Base-by-base conservation (phyloP, 2,888 invertebrate genomes). In the Iphiclides podalirius region DNA sequence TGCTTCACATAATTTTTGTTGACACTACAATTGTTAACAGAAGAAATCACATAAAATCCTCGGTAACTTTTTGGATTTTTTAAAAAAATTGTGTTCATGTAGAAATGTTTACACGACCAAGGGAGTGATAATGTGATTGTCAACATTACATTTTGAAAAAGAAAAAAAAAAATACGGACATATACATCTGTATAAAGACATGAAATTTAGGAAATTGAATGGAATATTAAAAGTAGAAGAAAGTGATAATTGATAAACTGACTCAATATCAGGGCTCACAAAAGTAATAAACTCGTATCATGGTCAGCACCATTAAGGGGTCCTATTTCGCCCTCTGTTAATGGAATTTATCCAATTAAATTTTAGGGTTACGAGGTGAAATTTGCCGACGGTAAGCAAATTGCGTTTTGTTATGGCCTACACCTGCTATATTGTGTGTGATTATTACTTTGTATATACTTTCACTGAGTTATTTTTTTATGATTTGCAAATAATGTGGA, bases 321-420 rank as follows among this genome's bases (percentile, higher is more conserved):
- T 66, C 76, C 83, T 81, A 81, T 83, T 85, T 82, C 81, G 82
- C 83, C 84, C 84, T 80, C 76, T 68, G 79, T 76, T 87, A 88
- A 88, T 88, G 86, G 86, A 86, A 87, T 86, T 85, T 83, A 87
- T 85, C 85, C 87, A 87, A 87, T 87, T 88, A 87, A 83, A 85
- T 84, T 85, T 85, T 79, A 85, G 85, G 42, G 48, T 81, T 81
- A 81, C 79, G 75, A 76, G 75, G 79, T 75, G 79, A 81, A 83
- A 78, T 84, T 84, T 80, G 75, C 51, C 26, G 50, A 53, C 53
- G 49, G 47, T 60, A 52, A 52, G 52, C 53, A 46, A 58, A 53
- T 85, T 76, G 78, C 69, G 72, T 72, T 75, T 74, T 72, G 79
- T 75, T 79, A 77, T 68, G 73, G 73, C 72, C 77, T 79, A 58